Evolutionary conservation across 2,113 vertebrate genomes (phyloP).

Genomic region (Ammodytes marinus): DNA sequence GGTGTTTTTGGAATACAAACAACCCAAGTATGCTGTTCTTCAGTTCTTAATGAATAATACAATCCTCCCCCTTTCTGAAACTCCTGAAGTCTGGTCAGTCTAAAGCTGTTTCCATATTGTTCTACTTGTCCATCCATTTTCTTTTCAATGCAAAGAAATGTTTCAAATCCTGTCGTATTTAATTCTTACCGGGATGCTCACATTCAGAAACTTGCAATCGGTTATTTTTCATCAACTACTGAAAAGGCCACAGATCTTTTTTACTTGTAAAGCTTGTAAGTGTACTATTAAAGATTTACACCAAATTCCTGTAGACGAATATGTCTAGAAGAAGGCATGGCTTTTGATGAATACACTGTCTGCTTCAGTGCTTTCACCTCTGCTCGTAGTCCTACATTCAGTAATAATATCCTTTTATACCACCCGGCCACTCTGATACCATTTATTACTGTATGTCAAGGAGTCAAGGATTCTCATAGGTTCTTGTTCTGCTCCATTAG

Average conservation of each 20-base stretch:
- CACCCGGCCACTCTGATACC: neutral
- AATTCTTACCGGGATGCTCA: no score
- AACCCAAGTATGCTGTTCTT: conserved; percentile 11
- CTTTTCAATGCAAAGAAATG: no score
- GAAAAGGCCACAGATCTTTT: no score
- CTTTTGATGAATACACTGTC: neutral
- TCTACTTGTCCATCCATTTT: neutral
- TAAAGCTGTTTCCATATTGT: conserved; percentile 1
- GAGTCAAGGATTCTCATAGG: conserved; percentile 35
- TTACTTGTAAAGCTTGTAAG: no score
- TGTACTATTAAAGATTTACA: neutral
- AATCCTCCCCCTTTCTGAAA: neutral
- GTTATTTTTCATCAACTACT: no score
- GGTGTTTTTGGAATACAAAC: conserved; percentile 26
- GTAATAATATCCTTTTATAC: conserved; percentile 1
- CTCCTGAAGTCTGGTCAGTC: neutral
- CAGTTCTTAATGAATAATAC: neutral
- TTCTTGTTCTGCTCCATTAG: conserved; percentile 55
- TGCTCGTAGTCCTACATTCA: neutral
- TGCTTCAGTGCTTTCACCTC: neutral
- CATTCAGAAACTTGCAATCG: no score
- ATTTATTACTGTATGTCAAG: conserved; percentile 25
- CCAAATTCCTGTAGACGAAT: neutral
- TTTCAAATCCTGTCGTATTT: no score
- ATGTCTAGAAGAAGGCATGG: neutral